Base-by-base conservation (phyloP, 2,888 invertebrate species). In the Cremastinae sp. region DNA sequence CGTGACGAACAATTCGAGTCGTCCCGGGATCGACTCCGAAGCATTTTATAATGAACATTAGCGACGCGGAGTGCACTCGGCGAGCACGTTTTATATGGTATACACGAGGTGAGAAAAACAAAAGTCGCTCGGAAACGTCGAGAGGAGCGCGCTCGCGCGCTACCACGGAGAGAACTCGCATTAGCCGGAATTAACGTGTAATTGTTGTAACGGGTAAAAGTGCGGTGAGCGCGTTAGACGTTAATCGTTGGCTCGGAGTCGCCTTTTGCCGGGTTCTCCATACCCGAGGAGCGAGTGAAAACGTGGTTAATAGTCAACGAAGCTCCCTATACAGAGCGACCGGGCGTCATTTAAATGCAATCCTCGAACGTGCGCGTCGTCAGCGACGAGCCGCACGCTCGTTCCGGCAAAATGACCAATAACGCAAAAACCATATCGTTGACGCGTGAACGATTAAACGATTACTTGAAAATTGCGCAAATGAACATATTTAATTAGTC, bases 171-270 rank as follows among this genome's bases (percentile, higher is more conserved):
- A 53, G 51, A n/a, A n/a, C 61, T 20, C 58, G 55, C 53, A 62
- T 71, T 61, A 71, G 61, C 71, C 28, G 28, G 28, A 28, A 28
- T 28, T 28, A 28, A 53, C 71, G 71, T 59, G 43, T 71, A 71
- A 71, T 61, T 61, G 62, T 71, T 78, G 55, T 74, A 66, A 64
- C 49, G 71, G 65, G 28, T 28, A 71, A 68, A 78, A 78, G 59
- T 53, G 58, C 68, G 61, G 62, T 66, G 62, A 68, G 64, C 68
- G 64, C 68, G 72, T 78, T 71, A 68, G 71, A 51, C 61, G 56
- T 55, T 71, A 72, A 75, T 78, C 68, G 66, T 72, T 72, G 51
- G 64, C 64, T 75, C 75, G 69, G 51, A 69, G 45, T 49, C 64
- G 37, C 64, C 39, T 22, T 39, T 18, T 14, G 53, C 10, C 14